A percentile compares a stretch with the other conserved stretches of the same genome.
These are phyloP conservation scores for Ptychobarbus kaznakovi DNA, from an alignment of 2,797 vertebrate species.

Conservation along the genomic window DNA sequence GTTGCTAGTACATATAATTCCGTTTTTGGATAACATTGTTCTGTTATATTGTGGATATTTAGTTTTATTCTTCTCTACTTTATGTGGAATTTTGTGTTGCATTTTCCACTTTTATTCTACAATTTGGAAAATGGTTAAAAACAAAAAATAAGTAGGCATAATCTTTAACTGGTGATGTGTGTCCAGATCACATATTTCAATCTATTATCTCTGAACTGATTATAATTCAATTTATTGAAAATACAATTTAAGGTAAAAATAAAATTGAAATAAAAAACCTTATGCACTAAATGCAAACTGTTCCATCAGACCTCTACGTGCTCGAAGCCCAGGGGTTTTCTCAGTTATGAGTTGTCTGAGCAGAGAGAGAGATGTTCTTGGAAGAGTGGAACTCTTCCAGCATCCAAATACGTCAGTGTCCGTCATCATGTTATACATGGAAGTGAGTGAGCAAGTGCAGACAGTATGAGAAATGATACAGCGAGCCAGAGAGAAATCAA, in stretches of 20 bases:
- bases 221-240: neutral
- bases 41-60: neutral
- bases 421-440: neutral
- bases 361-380: neutral
- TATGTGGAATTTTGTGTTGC: no score
- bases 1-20: neutral
- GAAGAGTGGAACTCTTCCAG: neutral
- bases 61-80: neutral
- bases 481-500: constrained; percentile 39
- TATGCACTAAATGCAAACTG: neutral
- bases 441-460: neutral
- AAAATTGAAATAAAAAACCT: neutral
- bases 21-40: neutral
- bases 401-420: constrained; percentile 7
- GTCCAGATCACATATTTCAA: neutral
- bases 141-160: no score
- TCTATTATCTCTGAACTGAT: neutral
- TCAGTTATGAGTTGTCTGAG: neutral
- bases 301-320: neutral
- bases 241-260: neutral
- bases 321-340: neutral
- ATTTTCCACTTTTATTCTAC: neutral
- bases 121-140: no score
- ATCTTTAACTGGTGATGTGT: neutral
- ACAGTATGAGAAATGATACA: constrained; percentile 10